Evolutionary conservation across 2,797 vertebrate genomes (phyloP).

Genomic region (Chelon auratus): DNA sequence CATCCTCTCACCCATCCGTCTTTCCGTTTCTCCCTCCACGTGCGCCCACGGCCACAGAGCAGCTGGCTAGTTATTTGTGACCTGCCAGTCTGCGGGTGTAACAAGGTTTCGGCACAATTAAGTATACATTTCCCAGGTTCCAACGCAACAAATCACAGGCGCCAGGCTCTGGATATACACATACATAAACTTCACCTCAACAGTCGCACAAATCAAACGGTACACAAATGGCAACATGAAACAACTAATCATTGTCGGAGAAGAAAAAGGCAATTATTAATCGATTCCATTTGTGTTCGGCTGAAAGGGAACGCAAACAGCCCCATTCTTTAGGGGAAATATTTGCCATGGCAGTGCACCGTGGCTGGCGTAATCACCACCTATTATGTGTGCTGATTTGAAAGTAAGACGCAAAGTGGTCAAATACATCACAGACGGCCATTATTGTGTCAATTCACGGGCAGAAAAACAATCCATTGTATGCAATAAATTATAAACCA

Average conservation of each 20-base stretch:
- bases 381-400: constrained; percentile 81
- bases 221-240: constrained; percentile 76
- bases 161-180: constrained; percentile 39
- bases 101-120: constrained; percentile 81
- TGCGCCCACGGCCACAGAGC: constrained; percentile 68
- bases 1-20: constrained; percentile 71
- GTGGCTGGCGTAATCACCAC: constrained; percentile 73
- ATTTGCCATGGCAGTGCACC: constrained; percentile 68
- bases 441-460: constrained; percentile 73
- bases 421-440: constrained; percentile 73
- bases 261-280: constrained; percentile 81
- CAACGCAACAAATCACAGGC: constrained; percentile 77
- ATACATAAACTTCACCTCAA: constrained; percentile 43
- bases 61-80: constrained; percentile 81
- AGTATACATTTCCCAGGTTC: constrained; percentile 83
- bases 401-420: constrained; percentile 78
- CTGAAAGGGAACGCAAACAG: constrained; percentile 78
- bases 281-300: constrained; percentile 80
- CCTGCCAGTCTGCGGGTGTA: constrained; percentile 80
- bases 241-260: constrained; percentile 78
- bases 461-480: constrained; percentile 70
- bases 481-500: constrained; percentile 62
- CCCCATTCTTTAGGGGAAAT: constrained; percentile 79
- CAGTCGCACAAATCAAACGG: constrained; percentile 67
- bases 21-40: constrained; percentile 60